Conservation (phyloP, 2,113 vertebrate species). For the Chaenocephalus aceratus region DNA sequence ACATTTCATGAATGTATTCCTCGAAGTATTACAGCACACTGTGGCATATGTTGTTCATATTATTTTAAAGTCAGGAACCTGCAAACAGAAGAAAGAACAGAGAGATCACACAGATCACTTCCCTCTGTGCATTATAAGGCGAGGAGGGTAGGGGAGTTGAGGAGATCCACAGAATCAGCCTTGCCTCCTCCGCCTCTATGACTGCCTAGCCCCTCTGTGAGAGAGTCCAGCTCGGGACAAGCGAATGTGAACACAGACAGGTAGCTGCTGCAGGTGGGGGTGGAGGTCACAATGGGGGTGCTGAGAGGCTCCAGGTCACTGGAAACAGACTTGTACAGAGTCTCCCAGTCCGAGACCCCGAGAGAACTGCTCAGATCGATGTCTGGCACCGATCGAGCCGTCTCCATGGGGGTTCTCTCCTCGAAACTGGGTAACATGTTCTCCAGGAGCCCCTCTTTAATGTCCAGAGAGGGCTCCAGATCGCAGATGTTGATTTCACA, state of each 20-base stretch:
- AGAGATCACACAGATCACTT: slow-evolving; percentile 51
- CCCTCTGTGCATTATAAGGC: slow-evolving; percentile 88
- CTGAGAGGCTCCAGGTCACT: slow-evolving; percentile 95
- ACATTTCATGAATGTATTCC: slow-evolving; percentile 68
- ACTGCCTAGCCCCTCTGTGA: slow-evolving; percentile 89
- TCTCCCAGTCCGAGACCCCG: slow-evolving; percentile 96
- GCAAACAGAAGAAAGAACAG: slow-evolving; percentile 53
- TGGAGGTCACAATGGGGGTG: slow-evolving; percentile 95
- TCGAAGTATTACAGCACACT: slow-evolving; percentile 66
- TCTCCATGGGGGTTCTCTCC: slow-evolving; percentile 86
- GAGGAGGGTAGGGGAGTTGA: slow-evolving; percentile 97
- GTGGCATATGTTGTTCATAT: slow-evolving; percentile 56
- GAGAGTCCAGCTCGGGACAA: slow-evolving; percentile 93
- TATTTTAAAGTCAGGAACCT: slow-evolving; percentile 64
- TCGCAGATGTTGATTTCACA: slow-evolving; percentile 85
- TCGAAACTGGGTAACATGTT: slow-evolving; percentile 87
- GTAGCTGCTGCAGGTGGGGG: slow-evolving; percentile 93
- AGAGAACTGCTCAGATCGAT: slow-evolving; percentile 94
- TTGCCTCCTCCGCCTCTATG: slow-evolving; percentile 92
- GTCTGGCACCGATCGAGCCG: slow-evolving; percentile 94
- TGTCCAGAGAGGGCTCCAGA: slow-evolving; percentile 86
- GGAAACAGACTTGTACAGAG: slow-evolving; percentile 88
- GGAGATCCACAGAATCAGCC: slow-evolving; percentile 93
- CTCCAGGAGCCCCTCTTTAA: slow-evolving; percentile 93
- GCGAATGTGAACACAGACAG: slow-evolving; percentile 96